A percentile compares a stretch with the other conserved stretches of the same genome.
Evolutionary conservation across 1,140 invertebrate genomes (phyloP).

Genomic region (Temnothorax curvispinosus): DNA sequence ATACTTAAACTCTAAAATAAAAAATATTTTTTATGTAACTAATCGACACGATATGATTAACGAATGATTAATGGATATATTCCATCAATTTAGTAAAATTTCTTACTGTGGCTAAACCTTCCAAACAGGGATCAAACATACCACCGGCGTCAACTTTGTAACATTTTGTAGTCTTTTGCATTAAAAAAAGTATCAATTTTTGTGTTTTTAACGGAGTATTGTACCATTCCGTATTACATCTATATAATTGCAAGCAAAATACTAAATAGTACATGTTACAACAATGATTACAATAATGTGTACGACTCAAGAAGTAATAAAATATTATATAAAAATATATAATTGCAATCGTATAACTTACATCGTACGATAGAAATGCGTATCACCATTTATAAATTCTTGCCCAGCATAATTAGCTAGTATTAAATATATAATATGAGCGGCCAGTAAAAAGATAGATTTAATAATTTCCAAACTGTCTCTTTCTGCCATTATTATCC

Average conservation of each 20-base stretch:
- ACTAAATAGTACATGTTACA: too few species aligned
- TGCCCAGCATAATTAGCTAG: conserved; percentile 21
- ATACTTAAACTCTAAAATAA: conserved; percentile 26
- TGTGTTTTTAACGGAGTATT: conserved; percentile 20
- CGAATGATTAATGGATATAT: background rate
- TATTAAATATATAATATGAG: background rate
- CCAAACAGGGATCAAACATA: conserved; percentile 24
- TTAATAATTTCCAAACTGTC: background rate
- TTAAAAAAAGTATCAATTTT: conserved; percentile 26
- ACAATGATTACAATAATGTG: too few species aligned
- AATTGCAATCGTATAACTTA: background rate
- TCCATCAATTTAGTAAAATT: background rate
- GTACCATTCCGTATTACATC: conserved; percentile 39
- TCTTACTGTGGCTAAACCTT: conserved; percentile 36
- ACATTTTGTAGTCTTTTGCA: conserved; percentile 29
- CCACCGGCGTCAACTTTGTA: conserved; percentile 36
- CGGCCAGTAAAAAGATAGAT: background rate
- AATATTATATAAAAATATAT: background rate
- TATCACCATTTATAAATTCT: conserved; percentile 20
- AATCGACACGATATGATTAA: too few species aligned
- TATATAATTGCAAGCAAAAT: background rate
- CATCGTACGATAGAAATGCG: background rate
- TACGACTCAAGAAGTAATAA: background rate
- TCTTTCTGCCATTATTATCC: background rate
- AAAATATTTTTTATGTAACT: background rate